A percentile compares a stretch with the other conserved stretches of the same genome.
Evolutionary conservation across 2,797 vertebrate genomes (phyloP).

Genomic region (Arrhamphus sclerolepis): DNA sequence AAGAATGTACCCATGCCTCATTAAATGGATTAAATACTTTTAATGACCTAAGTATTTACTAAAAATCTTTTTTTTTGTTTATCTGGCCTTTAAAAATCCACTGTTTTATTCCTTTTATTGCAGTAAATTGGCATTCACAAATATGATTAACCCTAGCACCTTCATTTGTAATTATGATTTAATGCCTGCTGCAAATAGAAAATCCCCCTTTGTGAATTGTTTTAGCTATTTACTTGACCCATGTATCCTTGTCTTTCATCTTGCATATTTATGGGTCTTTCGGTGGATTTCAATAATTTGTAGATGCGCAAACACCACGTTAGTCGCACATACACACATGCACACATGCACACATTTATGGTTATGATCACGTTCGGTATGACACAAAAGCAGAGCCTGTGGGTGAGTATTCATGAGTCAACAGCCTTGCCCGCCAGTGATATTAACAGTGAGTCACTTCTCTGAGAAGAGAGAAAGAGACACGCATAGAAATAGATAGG

Average conservation of each 20-base stretch:
- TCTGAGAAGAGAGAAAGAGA: conserved; percentile 27
- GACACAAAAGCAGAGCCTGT: conserved; percentile 46
- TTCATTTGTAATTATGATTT: conserved; percentile 20
- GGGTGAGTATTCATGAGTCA: conserved; percentile 61
- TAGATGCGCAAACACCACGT: conserved; percentile 12
- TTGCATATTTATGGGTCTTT: conserved; percentile 5
- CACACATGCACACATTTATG: conserved; percentile 21
- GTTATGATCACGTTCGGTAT: conserved; percentile 24
- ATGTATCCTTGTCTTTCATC: conserved; percentile 6
- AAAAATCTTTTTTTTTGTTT: not conserved
- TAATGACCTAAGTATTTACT: conserved; percentile 3
- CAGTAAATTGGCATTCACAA: too few relatives aligned
- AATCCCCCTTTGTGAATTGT: not conserved
- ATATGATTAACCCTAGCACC: conserved; percentile 7
- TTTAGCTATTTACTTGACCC: not conserved
- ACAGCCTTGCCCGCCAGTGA: conserved; percentile 43
- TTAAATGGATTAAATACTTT: conserved; percentile 8
- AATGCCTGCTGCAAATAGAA: not conserved
- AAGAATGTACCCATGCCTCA: not conserved
- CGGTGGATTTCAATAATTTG: not conserved
- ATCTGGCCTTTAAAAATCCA: too few relatives aligned
- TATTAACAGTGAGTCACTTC: conserved; percentile 61
- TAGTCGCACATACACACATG: conserved; percentile 6
- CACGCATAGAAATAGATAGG: conserved; percentile 26
- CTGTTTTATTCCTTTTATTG: too few relatives aligned